Evolutionary conservation across 2,888 invertebrate genomes (phyloP).

Genomic region (Theristus sp.): DNA sequence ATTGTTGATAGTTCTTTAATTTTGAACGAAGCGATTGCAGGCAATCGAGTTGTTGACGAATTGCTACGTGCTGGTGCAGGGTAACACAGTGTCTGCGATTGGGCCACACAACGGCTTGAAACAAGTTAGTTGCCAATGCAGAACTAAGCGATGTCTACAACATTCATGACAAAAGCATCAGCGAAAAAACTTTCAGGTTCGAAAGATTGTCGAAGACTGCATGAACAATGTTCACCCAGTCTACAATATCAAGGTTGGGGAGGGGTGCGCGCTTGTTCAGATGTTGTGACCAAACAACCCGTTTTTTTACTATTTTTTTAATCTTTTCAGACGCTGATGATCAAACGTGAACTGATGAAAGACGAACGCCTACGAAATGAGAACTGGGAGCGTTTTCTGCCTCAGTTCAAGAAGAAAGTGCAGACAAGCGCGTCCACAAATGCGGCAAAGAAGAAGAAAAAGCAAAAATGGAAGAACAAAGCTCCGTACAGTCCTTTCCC

Average conservation of each 20-base stretch:
- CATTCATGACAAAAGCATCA: background rate
- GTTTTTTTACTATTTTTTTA: background rate
- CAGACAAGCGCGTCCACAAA: conserved; percentile 19
- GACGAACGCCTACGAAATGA: conserved; percentile 75
- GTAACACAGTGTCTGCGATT: conserved; percentile 86
- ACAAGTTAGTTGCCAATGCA: conserved; percentile 29
- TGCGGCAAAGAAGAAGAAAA: conserved; percentile 24
- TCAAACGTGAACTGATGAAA: conserved; percentile 79
- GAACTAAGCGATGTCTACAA: background rate
- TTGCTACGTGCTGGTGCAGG: conserved; percentile 89
- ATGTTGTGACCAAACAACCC: no score
- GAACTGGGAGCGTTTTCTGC: conserved; percentile 88
- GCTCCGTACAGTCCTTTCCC: conserved; percentile 94
- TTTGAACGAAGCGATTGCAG: no score
- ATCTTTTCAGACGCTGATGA: conserved; percentile 64
- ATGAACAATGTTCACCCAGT: conserved; percentile 98
- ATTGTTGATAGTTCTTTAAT: no score
- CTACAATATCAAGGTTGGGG: conserved; percentile 65
- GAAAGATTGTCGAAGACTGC: conserved; percentile 78
- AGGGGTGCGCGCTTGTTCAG: no score
- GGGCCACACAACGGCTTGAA: conserved; percentile 71
- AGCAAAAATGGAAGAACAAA: conserved; percentile 56
- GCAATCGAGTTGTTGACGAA: conserved; percentile 81
- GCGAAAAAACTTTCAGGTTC: conserved; percentile 31
- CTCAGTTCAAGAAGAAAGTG: conserved; percentile 73